A percentile compares a stretch with the other conserved stretches of the same genome.
Conservation (phyloP, 2,113 vertebrate species). For the Cyprinodon brontotheroides region DNA sequence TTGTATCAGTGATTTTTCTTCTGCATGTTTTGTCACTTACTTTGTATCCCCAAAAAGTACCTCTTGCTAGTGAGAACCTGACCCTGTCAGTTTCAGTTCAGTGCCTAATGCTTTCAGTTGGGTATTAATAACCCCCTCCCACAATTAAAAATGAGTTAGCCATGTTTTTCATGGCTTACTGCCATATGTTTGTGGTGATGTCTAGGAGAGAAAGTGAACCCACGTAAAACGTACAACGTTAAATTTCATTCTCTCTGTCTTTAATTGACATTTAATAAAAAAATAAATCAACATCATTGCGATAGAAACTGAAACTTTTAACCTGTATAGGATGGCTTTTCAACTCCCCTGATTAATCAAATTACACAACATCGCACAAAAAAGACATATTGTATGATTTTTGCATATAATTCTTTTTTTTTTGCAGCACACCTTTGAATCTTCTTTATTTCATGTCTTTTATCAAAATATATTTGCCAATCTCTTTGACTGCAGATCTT, state of each 20-base stretch:
- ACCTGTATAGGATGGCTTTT: background rate
- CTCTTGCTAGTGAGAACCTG: constrained; percentile 52
- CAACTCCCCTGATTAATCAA: too few relatives aligned
- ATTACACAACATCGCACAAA: background rate
- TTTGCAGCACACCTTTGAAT: background rate
- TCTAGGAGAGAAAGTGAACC: background rate
- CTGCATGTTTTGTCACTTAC: constrained; percentile 17
- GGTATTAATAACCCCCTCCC: constrained; percentile 55
- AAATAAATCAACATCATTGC: background rate
- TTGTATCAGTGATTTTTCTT: constrained; percentile 2
- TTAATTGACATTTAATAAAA: background rate
- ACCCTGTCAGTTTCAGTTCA: constrained; percentile 64
- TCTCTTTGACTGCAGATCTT: background rate
- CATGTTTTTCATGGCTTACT: constrained; percentile 71
- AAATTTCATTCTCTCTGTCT: background rate
- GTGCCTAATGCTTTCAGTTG: constrained; percentile 65
- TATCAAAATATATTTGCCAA: background rate
- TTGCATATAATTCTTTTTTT: background rate
- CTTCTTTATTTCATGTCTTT: background rate
- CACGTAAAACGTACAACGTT: background rate
- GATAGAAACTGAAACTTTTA: background rate
- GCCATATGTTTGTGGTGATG: constrained; percentile 56
- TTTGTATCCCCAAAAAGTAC: constrained; percentile 52
- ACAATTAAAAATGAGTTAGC: constrained; percentile 74
- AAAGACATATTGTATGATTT: background rate